Percentiles rank a stretch among this genome's conserved stretches.
These are phyloP conservation scores for Galaxias olidus DNA, from an alignment of 2,797 vertebrate species.

Conservation along the genomic window DNA sequence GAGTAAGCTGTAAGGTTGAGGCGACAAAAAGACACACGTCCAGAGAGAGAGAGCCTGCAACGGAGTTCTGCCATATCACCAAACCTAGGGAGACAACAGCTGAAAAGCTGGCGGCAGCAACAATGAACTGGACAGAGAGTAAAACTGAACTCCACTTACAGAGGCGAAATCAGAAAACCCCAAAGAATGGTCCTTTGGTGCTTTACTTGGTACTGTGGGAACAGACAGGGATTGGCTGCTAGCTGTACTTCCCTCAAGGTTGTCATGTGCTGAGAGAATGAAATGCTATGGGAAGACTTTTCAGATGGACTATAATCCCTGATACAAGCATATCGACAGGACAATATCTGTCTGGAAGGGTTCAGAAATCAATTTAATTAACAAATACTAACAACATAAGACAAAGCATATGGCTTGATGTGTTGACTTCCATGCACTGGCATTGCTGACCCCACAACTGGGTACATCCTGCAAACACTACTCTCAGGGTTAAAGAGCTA, in stretches of 20 bases:
- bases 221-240: slow-evolving; percentile 84
- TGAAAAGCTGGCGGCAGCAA: too few relatives aligned
- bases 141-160: slow-evolving; percentile 83
- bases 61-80: slow-evolving; percentile 5
- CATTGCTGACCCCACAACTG: not conserved
- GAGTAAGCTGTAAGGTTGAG: slow-evolving; percentile 22
- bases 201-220: slow-evolving; percentile 78
- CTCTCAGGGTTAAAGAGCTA: slow-evolving; percentile 17
- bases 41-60: slow-evolving; percentile 11
- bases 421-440: too few relatives aligned
- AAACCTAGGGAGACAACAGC: too few relatives aligned
- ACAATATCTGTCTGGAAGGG: slow-evolving; percentile 81
- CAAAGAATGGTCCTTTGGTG: slow-evolving; percentile 82
- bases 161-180: slow-evolving; percentile 87
- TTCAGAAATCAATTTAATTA: slow-evolving; percentile 61
- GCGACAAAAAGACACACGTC: slow-evolving; percentile 30
- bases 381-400: not conserved
- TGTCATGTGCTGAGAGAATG: slow-evolving; percentile 81
- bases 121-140: slow-evolving; percentile 26
- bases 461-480: not conserved
- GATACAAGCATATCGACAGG: slow-evolving; percentile 79
- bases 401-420: too few relatives aligned
- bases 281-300: slow-evolving; percentile 77
- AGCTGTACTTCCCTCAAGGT: slow-evolving; percentile 79
- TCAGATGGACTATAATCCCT: slow-evolving; percentile 63